Percentiles rank a stretch among this genome's conserved stretches.
These are phyloP conservation scores for Volucella inanis DNA, from an alignment of 2,888 invertebrate genomes.

Conservation along the genomic window DNA sequence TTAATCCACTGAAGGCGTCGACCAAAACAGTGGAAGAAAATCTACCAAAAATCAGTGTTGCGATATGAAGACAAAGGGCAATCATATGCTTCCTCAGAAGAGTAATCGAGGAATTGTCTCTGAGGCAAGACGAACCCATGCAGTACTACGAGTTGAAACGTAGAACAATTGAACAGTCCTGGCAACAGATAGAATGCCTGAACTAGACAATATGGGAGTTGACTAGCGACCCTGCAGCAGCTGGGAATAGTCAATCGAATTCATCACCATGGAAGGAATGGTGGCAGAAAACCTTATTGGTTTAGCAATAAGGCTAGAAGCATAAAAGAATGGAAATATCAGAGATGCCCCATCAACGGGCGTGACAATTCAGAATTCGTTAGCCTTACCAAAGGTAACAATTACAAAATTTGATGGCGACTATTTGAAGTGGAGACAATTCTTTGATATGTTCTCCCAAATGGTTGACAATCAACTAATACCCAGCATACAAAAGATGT, in stretches of 20 bases:
- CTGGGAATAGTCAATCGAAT: neutral
- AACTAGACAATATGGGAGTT: neutral
- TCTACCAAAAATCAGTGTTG: too few species aligned
- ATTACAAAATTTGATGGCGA: too few species aligned
- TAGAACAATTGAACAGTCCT: too few species aligned
- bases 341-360: slow-evolving; percentile 16
- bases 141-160: too few species aligned
- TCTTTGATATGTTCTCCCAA: slow-evolving; percentile 51
- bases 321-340: neutral
- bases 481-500: slow-evolving; percentile 43
- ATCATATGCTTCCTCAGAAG: too few species aligned
- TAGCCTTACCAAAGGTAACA: too few species aligned
- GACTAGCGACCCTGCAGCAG: too few species aligned
- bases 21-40: too few species aligned
- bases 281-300: neutral
- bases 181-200: neutral
- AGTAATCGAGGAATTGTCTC: too few species aligned
- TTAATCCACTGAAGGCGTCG: too few species aligned
- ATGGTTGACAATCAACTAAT: slow-evolving; percentile 4
- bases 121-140: too few species aligned
- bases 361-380: slow-evolving; percentile 10
- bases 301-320: neutral
- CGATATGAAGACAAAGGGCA: too few species aligned
- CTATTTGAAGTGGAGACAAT: slow-evolving; percentile 32
- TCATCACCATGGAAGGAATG: slow-evolving; percentile 16